Percentiles rank a stretch among this genome's conserved stretches.
Conservation (phyloP, 2,797 vertebrate species). For the Megalops cyprinoides region DNA sequence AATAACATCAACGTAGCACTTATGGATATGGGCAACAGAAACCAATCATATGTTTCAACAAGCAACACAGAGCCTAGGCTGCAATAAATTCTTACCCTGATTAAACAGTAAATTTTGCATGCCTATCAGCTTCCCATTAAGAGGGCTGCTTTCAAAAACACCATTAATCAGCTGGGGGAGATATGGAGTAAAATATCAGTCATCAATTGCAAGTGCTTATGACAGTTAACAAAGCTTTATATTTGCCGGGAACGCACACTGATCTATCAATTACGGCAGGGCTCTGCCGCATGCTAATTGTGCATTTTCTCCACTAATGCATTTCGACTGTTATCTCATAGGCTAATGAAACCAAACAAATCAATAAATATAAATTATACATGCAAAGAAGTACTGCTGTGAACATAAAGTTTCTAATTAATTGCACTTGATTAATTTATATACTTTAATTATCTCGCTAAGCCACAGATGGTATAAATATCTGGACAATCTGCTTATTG, state of each 20-base stretch:
- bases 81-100: constrained; percentile 88
- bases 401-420: constrained; percentile 99
- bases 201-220: constrained; percentile 98
- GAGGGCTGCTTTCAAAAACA: constrained; percentile 88
- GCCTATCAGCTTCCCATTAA: constrained; percentile 97
- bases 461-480: constrained; percentile 99
- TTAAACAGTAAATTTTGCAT: constrained; percentile 98
- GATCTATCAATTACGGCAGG: constrained; percentile 96
- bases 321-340: constrained; percentile 99
- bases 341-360: constrained; percentile 99
- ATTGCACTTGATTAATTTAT: constrained; percentile 99
- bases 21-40: constrained; percentile 57
- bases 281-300: constrained; percentile 95
- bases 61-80: constrained; percentile 60
- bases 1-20: constrained; percentile 78
- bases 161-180: constrained; percentile 92
- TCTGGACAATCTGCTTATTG: constrained; percentile 99
- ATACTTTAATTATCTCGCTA: constrained; percentile 99
- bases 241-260: constrained; percentile 93
- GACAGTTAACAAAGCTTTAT: constrained; percentile 99
- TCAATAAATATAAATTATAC: constrained; percentile 99
- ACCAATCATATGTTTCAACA: constrained; percentile 78
- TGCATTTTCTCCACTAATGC: constrained; percentile 99
- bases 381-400: constrained; percentile 99
- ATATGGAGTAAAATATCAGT: constrained; percentile 92